A percentile compares a stretch with the other conserved stretches of the same genome.
These are phyloP conservation scores for Dasypolia templi DNA, from an alignment of 2,888 invertebrate species.

Conservation along the genomic window DNA sequence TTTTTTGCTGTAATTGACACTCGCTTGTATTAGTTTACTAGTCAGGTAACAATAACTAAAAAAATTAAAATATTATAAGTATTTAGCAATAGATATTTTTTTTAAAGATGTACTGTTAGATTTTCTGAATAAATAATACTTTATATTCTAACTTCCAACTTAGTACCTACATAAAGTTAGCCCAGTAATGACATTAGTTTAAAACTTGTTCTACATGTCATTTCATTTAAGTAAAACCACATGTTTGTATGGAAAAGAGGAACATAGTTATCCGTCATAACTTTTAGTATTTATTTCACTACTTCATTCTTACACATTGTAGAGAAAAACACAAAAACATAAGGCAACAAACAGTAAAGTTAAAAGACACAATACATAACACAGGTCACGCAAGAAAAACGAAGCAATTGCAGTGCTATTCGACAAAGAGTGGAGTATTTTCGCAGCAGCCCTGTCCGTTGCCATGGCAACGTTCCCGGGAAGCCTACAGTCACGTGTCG, in stretches of 20 bases:
- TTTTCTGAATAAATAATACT: not conserved
- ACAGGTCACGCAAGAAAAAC: conserved; percentile 43
- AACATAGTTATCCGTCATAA: not conserved
- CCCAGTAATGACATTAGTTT: not conserved
- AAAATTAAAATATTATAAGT: not conserved
- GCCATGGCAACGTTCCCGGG: conserved; percentile 87
- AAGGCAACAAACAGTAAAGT: conserved; percentile 24
- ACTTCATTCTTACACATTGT: conserved; percentile 1
- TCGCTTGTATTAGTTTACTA: not conserved
- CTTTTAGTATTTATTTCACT: conserved; percentile 1
- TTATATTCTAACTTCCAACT: not conserved
- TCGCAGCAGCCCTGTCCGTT: conserved; percentile 77
- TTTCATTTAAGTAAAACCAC: not conserved
- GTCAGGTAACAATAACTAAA: not conserved
- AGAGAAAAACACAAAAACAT: conserved; percentile 11
- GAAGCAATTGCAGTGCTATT: conserved; percentile 53
- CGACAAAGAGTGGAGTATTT: conserved; percentile 43
- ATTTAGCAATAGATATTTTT: not conserved
- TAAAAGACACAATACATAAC: conserved; percentile 31
- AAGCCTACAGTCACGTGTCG: conserved; percentile 90
- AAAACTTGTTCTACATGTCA: conserved; percentile 22
- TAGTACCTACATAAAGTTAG: not conserved
- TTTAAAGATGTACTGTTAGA: not conserved
- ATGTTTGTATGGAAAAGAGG: not conserved
- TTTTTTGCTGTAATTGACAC: not conserved